phyloP scores from a whole-genome alignment of 2,113 vertebrate species.

The Serinus canaria region DNA sequence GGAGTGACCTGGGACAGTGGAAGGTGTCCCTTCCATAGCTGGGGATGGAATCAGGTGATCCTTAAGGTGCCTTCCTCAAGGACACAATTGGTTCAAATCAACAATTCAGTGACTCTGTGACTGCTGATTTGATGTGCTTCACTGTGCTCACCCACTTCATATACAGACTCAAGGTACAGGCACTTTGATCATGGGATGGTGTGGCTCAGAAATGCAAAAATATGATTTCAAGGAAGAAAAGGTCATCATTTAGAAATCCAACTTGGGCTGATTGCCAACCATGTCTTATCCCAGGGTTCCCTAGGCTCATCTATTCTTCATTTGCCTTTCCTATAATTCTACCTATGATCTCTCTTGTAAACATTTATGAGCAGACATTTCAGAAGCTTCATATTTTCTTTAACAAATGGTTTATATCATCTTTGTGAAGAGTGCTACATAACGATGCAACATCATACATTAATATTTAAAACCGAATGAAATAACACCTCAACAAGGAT shows the following conservation, averaged over 20 bases:
- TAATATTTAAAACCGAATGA: slow-evolving; percentile 75
- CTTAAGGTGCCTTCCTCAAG: neutral
- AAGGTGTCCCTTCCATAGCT: neutral
- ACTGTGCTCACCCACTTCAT: neutral
- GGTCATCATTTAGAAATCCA: neutral
- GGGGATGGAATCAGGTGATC: neutral
- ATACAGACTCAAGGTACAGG: neutral
- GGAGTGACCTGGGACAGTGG: neutral
- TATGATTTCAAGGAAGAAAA: neutral
- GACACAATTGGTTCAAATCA: no score
- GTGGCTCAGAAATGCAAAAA: neutral
- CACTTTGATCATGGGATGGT: neutral
- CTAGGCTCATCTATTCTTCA: slow-evolving; percentile 19
- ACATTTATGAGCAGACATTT: slow-evolving; percentile 61
- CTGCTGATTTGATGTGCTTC: neutral
- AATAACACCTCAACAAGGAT: slow-evolving; percentile 67
- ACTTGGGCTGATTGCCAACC: neutral
- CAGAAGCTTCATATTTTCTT: slow-evolving; percentile 57
- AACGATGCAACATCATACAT: slow-evolving; percentile 63
- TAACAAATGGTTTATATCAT: slow-evolving; percentile 56
- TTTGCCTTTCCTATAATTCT: slow-evolving; percentile 43
- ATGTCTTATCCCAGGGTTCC: neutral
- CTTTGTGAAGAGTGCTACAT: slow-evolving; percentile 59
- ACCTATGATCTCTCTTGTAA: slow-evolving; percentile 57
- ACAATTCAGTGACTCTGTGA: neutral